Evolutionary conservation across 1,140 invertebrate species (phyloP), one percentile per base, ranked within the genome.

Genomic region (Saccostrea echinata): DNA sequence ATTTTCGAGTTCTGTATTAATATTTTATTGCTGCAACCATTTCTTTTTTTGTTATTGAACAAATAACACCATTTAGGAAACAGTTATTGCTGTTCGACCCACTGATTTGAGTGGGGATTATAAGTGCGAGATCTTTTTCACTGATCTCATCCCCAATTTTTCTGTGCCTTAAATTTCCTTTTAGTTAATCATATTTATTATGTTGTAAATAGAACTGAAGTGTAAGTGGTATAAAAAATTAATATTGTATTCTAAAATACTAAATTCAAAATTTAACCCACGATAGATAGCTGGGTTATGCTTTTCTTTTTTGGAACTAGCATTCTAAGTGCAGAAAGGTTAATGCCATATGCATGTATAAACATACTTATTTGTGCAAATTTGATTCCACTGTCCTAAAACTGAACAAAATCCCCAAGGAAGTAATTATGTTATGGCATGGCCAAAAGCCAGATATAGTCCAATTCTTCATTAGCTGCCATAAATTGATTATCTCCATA

Each of bases 401-500:
- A 76, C 68, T 76, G 68, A 33, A 30, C n/a, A 76, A 76, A 76
- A 33, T 76, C 68, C 68, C 68, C 1, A 30, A 76, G 68, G 68
- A 76, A 76, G 68, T 76, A 27, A 76, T 76, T 76, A 76, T 30
- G 24, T 11, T 30, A 27, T 30, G 13, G 27, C 68, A 33, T 18
- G 68, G 27, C 68, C 24, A 12, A 33, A 27, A 76, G 68, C 68
- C 68, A 33, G 30, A 33, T 76, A 76, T 76, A 8, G 3, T 16
- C 4, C n/a, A n/a, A 76, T 76, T 76, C 68, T 4, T 18, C 68
- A 76, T 16, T 76, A 76, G 30, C 68, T 76, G 68, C 68, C 68
- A 76, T 76, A 27, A 76, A 30, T 76, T 76, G 68, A 76, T 76
- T 76, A 76, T 76, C 68, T 76, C 68, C 68, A 33, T 76, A 76